A percentile compares a stretch with the other conserved stretches of the same genome.
Conservation (phyloP, 2,113 vertebrate genomes). For the Xiphophorus hellerii region DNA sequence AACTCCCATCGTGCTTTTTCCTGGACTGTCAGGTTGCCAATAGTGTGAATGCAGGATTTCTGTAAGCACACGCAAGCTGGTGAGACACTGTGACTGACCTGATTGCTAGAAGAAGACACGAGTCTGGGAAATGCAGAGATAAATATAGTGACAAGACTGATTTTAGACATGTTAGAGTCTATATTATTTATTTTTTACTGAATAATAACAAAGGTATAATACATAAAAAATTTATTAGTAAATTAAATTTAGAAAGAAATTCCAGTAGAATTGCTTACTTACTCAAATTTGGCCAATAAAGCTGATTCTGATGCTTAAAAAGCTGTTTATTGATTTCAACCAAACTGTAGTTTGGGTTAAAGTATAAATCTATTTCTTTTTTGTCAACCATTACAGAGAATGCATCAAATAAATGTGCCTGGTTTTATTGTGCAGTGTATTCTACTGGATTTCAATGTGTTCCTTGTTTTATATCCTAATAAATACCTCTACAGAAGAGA, state of each 20-base stretch:
- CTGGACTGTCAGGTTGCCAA: constrained; percentile 59
- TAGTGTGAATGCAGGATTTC: constrained; percentile 59
- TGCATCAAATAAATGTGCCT: neutral
- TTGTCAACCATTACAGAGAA: neutral
- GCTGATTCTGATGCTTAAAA: neutral
- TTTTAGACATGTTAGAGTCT: neutral
- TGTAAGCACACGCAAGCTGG: constrained; percentile 38
- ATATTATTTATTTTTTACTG: neutral
- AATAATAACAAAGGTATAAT: no score
- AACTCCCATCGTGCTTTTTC: constrained; percentile 36
- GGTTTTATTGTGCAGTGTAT: neutral
- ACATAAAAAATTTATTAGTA: no score
- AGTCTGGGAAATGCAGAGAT: constrained; percentile 13
- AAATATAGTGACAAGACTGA: constrained; percentile 12
- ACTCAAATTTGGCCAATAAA: neutral
- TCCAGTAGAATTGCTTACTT: neutral
- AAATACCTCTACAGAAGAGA: no score
- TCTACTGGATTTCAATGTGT: no score
- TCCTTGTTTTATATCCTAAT: no score
- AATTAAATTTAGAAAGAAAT: no score
- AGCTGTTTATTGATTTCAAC: no score
- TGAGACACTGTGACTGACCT: constrained; percentile 50
- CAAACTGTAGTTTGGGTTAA: neutral
- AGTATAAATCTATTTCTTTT: neutral
- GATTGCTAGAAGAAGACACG: constrained; percentile 46